phyloP scores from a whole-genome alignment of 2,888 invertebrate species.

The Hirtodrosophila duncani region DNA sequence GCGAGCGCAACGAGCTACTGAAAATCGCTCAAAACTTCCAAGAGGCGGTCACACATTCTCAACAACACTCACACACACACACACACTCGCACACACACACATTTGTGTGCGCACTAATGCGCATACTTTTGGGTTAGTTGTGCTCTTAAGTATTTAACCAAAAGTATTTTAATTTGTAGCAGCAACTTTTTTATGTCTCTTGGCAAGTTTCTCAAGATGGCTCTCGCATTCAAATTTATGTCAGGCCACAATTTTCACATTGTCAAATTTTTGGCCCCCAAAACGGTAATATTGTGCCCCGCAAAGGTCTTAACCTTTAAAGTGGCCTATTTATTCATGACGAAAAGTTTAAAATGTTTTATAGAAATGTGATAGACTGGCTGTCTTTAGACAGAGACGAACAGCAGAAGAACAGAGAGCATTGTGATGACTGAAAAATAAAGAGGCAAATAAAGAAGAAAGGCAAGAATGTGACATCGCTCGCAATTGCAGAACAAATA shows the following conservation, averaged over 20 bases:
- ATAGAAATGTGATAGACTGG: no score
- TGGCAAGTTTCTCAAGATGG: constrained; percentile 20
- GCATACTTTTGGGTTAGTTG: constrained; percentile 44
- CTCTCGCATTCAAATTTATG: constrained; percentile 32
- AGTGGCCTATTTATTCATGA: no score
- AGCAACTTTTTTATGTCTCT: constrained; percentile 31
- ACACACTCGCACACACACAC: constrained; percentile 5
- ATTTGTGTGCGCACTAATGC: constrained; percentile 26
- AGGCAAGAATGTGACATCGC: no score
- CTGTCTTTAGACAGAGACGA: no score
- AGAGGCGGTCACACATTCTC: constrained; percentile 16
- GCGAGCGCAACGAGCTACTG: constrained; percentile 41
- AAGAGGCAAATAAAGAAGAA: no score
- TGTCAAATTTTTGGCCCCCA: constrained; percentile 15
- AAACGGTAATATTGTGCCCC: constrained; percentile 10
- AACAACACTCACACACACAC: constrained; percentile 4
- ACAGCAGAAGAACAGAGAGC: no score
- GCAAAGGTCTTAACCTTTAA: constrained; percentile 3
- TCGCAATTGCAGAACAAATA: no score
- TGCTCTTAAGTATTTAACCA: constrained; percentile 35
- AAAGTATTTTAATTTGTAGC: constrained; percentile 44
- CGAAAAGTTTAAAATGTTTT: no score
- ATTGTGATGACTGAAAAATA: no score
- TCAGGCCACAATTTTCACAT: constrained; percentile 3
- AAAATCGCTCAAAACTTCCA: constrained; percentile 58